These are phyloP conservation scores for Callimico goeldii DNA, from an alignment of 2,797 vertebrate genomes.

Conservation along the genomic window DNA sequence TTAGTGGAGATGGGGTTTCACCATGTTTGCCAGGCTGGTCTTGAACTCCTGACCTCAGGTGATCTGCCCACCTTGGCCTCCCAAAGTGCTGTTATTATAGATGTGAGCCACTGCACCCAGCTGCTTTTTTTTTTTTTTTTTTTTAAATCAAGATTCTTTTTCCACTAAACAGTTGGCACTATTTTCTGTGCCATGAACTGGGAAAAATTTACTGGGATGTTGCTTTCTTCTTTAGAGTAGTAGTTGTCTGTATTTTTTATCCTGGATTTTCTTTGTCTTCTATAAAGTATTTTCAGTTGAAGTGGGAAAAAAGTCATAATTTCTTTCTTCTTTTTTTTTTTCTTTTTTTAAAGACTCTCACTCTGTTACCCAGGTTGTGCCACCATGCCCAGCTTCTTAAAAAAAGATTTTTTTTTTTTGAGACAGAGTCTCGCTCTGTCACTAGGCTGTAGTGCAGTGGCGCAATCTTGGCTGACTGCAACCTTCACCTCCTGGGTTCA, in stretches of 20 bases:
- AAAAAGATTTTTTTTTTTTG: too few relatives aligned
- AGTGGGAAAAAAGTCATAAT: slow-evolving; percentile 28
- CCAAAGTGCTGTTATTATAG: background rate
- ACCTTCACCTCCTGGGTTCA: too few relatives aligned
- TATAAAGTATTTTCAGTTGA: slow-evolving; percentile 25
- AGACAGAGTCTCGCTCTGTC: too few relatives aligned
- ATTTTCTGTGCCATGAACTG: slow-evolving; percentile 17
- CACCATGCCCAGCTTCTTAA: too few relatives aligned
- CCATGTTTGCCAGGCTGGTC: background rate
- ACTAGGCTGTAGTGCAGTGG: too few relatives aligned
- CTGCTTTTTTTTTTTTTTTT: slow-evolving; percentile 7
- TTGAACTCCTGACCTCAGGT: background rate
- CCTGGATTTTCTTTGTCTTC: slow-evolving; percentile 4
- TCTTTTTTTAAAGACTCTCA: background rate
- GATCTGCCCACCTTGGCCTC: background rate
- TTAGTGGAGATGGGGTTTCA: background rate
- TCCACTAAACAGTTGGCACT: background rate
- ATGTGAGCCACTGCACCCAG: background rate
- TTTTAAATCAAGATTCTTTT: slow-evolving; percentile 17
- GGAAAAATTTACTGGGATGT: background rate
- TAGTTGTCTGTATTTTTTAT: slow-evolving; percentile 27
- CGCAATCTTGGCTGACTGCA: too few relatives aligned
- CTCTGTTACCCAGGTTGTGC: background rate
- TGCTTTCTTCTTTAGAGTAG: slow-evolving; percentile 12
- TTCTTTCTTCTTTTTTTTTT: background rate